A percentile compares a stretch with the other conserved stretches of the same genome.
These are phyloP conservation scores for Ctenoplectra terminalis DNA, from an alignment of 1,140 invertebrate genomes.

Conservation along the genomic window DNA sequence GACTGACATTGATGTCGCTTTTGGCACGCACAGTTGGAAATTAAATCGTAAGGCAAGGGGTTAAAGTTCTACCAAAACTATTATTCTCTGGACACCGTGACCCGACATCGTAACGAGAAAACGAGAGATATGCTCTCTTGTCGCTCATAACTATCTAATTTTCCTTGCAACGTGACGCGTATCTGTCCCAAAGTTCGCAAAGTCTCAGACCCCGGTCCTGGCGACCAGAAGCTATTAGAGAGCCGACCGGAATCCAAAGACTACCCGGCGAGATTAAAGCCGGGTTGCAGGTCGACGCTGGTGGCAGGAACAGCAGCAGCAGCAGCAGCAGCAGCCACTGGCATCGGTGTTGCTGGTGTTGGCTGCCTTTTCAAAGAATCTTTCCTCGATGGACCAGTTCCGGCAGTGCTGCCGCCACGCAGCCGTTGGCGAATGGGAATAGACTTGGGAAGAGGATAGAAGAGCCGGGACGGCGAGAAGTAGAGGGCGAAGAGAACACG, in stretches of 20 bases:
- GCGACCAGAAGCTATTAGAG: constrained; percentile 27
- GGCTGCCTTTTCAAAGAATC: constrained; percentile 56
- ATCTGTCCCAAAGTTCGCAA: not conserved
- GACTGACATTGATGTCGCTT: too few species aligned
- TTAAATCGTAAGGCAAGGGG: too few species aligned
- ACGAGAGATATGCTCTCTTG: not conserved
- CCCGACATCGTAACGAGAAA: too few species aligned
- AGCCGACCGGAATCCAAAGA: constrained; percentile 37
- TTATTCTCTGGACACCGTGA: too few species aligned
- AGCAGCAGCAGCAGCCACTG: constrained; percentile 8
- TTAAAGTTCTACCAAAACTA: too few species aligned
- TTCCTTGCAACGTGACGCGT: not conserved
- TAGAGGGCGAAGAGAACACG: constrained; percentile 57
- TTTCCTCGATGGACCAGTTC: constrained; percentile 67
- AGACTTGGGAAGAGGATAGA: constrained; percentile 65
- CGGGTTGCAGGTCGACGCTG: constrained; percentile 27
- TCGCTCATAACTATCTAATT: not conserved
- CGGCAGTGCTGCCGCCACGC: constrained; percentile 54
- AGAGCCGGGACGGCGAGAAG: constrained; percentile 38
- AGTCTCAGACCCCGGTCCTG: not conserved
- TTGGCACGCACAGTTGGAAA: too few species aligned
- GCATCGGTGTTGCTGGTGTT: constrained; percentile 42
- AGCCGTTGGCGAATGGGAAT: constrained; percentile 65
- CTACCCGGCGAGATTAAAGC: constrained; percentile 55
- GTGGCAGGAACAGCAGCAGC: too few species aligned